These are phyloP conservation scores for Labeo catla DNA, from an alignment of 2,113 vertebrate species.

Conservation along the genomic window DNA sequence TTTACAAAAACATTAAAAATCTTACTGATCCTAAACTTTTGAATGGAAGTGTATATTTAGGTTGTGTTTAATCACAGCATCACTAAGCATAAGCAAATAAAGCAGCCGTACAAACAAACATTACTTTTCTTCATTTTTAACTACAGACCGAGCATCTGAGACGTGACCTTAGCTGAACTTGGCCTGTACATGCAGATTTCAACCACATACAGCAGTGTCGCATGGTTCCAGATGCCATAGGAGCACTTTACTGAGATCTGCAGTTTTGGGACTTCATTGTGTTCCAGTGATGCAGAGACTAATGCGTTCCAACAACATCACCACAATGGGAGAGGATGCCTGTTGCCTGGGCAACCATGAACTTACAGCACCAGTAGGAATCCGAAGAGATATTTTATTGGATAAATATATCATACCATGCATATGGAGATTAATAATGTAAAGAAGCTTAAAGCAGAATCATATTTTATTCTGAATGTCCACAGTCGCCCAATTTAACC, in stretches of 20 bases:
- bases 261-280: slow-evolving; percentile 55
- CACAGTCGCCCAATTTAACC: neutral
- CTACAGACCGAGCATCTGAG: neutral
- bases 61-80: neutral
- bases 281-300: slow-evolving; percentile 49
- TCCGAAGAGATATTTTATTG: slow-evolving; percentile 39
- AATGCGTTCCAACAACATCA: slow-evolving; percentile 41
- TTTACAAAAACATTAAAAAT: too few relatives aligned
- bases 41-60: too few relatives aligned
- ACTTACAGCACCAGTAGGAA: slow-evolving; percentile 30
- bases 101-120: neutral
- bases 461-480: neutral
- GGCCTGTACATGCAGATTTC: neutral
- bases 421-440: slow-evolving; percentile 35
- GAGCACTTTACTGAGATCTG: slow-evolving; percentile 50
- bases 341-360: slow-evolving; percentile 56
- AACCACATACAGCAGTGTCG: slow-evolving; percentile 34
- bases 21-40: too few relatives aligned
- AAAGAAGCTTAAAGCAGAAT: slow-evolving; percentile 18
- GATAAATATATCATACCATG: slow-evolving; percentile 43
- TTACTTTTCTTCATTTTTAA: slow-evolving; percentile 1
- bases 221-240: slow-evolving; percentile 34
- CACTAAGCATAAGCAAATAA: neutral
- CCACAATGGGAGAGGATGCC: slow-evolving; percentile 41
- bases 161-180: slow-evolving; percentile 11